Base-by-base conservation (phyloP, 2,797 vertebrate genomes). In the Zonotrichia albicollis region DNA sequence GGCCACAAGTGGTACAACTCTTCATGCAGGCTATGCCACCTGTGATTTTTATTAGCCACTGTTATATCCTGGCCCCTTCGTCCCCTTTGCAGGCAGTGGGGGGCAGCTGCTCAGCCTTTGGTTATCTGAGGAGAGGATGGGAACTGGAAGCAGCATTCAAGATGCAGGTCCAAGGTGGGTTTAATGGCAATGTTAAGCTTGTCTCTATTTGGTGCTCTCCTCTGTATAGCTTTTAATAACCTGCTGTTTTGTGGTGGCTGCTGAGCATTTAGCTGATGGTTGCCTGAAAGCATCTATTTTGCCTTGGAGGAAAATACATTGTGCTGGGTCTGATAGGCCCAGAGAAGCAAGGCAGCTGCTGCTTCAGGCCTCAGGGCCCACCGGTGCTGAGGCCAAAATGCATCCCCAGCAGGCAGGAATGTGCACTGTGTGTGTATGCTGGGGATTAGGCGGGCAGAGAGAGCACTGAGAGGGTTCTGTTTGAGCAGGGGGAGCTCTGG, bases 321-420 rank as follows among this genome's bases (percentile, higher is more conserved):
- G 2, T 51, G n/a, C n/a, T 0, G 5, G 23, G 40, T 75, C 20
- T 3, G 4, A 26, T 34, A 66, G 50, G 50, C 51, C 0, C 5
- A 25, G 72, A 73, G 57, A 71, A 54, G 55, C 0, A 2, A 65
- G 55, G 64, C 40, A 54, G 76, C 70, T 84, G 87, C 85, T 40
- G 34, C 27, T 38, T 43, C 6, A 0, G 68, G 46, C 38, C 34
- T 26, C 11, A 13, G 26, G 65, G 61, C 51, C 0, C 10, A 2
- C 30, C 0, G 2, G 38, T 57, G 46, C 29, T 54, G 51, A 53
- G 51, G 46, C 34, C 16, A 29, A 68, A 68, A 40, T 7, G 19
- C 32, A 7, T 54, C 36, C 40, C n/a, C 58, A 72, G 58, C 64
- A 72, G 40, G 13, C 30, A 6, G 1, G 5, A 18, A 10, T 55